Evolutionary conservation across 2,797 vertebrate genomes (phyloP), one percentile per base, ranked within the genome.

Genomic region (Adrianichthys oophorus): DNA sequence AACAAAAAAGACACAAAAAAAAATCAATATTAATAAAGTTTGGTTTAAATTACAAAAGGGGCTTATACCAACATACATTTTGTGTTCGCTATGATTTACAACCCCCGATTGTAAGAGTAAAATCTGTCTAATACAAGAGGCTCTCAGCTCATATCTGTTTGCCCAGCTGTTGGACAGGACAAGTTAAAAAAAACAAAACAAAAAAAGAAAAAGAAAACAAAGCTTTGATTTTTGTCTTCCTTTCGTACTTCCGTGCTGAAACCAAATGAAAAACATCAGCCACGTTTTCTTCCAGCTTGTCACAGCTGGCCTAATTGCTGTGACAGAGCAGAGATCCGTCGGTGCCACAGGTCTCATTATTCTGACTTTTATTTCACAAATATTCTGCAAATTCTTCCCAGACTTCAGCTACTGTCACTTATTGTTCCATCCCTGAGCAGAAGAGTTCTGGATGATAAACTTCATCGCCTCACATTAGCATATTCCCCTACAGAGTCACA

Each of bases 371-470:
- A 84, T 87, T 79, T 86, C 66, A 68, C 73, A 79, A 79, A 80
- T 75, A 72, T 72, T 78, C 72, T 48, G 41, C 70, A 66, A 59
- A 79, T 82, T 77, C 56, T 74, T 62, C 60, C 60, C 72, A 26
- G 68, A 66, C 76, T 83, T 75, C 54, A 67, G 54, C 78, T 47
- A 56, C 82, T 74, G 72, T 84, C 80, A 84, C 70, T 73, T 84
- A 76, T 77, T 80, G 79, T 78, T 78, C 83, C 49, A 48, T 85
- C 72, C 78, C 62, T 41, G 76, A 68, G 66, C 73, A 23, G 56
- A 77, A 60, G 24, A 74, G 84, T 90, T 90, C 84, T 85, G 86
- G 87, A 87, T 90, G 83, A 90, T 85, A 87, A 88, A 87, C 74
- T 79, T 82, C 79, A 82, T 87, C 80, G 85, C 68, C 62, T 66